Conservation (phyloP, 2,888 invertebrate species). For the Clitarchus hookeri region DNA sequence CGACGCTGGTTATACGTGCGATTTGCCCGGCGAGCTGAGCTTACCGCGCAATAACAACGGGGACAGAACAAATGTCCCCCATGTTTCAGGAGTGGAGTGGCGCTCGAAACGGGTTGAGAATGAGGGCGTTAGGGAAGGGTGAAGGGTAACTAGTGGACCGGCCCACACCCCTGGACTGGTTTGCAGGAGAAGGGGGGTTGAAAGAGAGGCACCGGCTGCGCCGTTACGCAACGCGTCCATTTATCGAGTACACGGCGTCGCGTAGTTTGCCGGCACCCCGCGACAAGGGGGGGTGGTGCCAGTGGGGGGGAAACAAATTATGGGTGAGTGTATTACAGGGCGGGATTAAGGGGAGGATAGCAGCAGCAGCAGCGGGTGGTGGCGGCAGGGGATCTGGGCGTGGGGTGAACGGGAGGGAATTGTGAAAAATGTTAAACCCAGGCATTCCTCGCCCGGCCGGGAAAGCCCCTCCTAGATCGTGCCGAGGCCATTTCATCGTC, state of each 20-base stretch:
- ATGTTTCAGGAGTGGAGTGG: constrained; percentile 9
- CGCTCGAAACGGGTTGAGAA: not conserved
- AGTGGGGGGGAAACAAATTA: not conserved
- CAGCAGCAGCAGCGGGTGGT: not conserved
- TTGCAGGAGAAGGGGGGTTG: not conserved
- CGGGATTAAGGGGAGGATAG: not conserved
- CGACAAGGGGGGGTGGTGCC: not conserved
- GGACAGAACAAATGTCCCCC: not conserved
- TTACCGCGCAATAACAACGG: not conserved
- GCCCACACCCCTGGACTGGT: not conserved
- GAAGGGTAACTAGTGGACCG: not conserved
- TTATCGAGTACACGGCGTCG: not conserved
- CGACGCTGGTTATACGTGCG: no score
- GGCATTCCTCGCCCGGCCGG: not conserved
- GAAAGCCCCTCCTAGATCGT: not conserved
- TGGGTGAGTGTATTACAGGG: not conserved
- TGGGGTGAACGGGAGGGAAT: not conserved
- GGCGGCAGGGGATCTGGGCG: not conserved
- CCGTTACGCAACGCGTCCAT: constrained; percentile 14
- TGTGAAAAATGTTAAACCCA: constrained; percentile 5
- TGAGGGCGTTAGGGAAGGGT: not conserved
- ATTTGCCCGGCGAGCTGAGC: not conserved
- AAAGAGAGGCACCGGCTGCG: constrained; percentile 8
- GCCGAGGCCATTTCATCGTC: not conserved
- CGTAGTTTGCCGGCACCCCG: not conserved